Conservation (phyloP, 1,140 invertebrate genomes). For the Musca domestica region DNA sequence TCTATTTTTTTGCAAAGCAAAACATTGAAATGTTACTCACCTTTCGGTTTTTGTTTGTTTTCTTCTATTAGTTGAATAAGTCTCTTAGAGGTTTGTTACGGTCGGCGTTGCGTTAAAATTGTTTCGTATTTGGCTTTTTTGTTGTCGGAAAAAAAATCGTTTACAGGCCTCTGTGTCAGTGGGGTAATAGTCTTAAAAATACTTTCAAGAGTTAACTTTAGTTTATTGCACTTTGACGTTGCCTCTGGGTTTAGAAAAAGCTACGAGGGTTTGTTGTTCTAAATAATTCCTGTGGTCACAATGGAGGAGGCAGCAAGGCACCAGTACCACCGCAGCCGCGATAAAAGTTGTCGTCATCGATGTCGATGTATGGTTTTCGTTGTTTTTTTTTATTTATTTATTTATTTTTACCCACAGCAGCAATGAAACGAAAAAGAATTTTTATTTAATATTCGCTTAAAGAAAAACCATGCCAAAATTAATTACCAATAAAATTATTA, state of each 20-base stretch:
- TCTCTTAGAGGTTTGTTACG: too few relatives aligned
- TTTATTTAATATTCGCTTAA: too few relatives aligned
- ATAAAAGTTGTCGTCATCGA: background rate
- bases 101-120: background rate
- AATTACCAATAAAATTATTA: too few relatives aligned
- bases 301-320: too few relatives aligned
- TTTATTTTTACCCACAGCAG: background rate
- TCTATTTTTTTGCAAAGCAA: too few relatives aligned
- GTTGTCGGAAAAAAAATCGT: background rate
- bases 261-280: conserved; percentile 4
- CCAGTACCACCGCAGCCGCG: too few relatives aligned
- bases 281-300: background rate
- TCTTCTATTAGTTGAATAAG: too few relatives aligned
- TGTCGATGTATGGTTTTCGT: background rate
- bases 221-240: conserved; percentile 16
- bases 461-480: too few relatives aligned
- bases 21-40: too few relatives aligned
- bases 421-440: too few relatives aligned
- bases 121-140: conserved; percentile 1
- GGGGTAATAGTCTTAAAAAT: too few relatives aligned
- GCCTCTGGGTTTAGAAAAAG: background rate
- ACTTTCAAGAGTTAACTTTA: conserved; percentile 11
- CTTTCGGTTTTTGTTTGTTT: too few relatives aligned
- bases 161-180: background rate
- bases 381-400: background rate